Conservation (phyloP, 2,113 vertebrate genomes). For the Garra rufa region DNA sequence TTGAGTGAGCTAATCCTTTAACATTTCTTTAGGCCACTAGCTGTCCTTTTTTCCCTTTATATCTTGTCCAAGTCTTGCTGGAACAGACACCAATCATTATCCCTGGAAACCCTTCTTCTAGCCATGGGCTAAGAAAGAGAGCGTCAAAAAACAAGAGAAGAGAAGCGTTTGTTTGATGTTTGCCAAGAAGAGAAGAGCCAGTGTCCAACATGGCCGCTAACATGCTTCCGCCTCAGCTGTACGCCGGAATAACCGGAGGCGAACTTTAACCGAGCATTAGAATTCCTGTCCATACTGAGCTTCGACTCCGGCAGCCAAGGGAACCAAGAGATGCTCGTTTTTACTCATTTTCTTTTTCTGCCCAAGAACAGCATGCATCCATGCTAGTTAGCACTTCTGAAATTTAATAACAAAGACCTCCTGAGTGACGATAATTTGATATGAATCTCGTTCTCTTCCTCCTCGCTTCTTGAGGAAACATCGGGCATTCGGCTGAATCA, state of each 20-base stretch:
- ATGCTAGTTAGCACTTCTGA: conserved; percentile 38
- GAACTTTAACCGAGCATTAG: conserved; percentile 50
- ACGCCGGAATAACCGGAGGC: conserved; percentile 43
- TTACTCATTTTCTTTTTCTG: not conserved
- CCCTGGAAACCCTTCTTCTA: conserved; percentile 34
- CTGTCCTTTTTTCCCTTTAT: not conserved
- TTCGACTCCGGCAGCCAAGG: not conserved
- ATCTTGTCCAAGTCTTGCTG: not conserved
- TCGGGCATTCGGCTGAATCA: not conserved
- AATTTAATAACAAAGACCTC: conserved; percentile 32
- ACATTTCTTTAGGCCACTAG: not conserved
- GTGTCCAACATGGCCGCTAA: conserved; percentile 52
- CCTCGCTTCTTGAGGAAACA: conserved; percentile 27
- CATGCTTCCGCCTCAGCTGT: conserved; percentile 53
- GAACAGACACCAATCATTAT: conserved; percentile 46
- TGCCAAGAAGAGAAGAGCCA: conserved; percentile 43
- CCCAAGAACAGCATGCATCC: not conserved
- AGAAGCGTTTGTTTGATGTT: conserved; percentile 52
- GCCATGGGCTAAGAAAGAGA: conserved; percentile 30
- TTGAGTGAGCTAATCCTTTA: not conserved
- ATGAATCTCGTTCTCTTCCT: conserved; percentile 21
- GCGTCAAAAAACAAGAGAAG: conserved; percentile 25
- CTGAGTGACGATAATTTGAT: conserved; percentile 20
- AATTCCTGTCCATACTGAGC: conserved; percentile 43
- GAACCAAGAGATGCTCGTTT: conserved; percentile 12